Evolutionary conservation across 2,113 vertebrate genomes (phyloP), one percentile per base, ranked within the genome.

Genomic region (Antigone vipio): DNA sequence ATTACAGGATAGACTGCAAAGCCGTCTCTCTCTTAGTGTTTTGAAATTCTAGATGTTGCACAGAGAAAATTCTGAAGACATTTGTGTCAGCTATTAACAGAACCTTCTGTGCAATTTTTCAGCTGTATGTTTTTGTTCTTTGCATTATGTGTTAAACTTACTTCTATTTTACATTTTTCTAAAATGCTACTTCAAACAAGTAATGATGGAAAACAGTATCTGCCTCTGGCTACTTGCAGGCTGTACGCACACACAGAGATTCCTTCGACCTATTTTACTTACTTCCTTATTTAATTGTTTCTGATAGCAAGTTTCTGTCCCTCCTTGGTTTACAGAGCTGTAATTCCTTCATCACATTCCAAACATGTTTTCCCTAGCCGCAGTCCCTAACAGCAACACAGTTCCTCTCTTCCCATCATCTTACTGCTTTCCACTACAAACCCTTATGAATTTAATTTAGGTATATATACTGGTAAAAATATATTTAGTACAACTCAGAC

Each of bases 391-490:
- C 29, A 87, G n/a, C 6, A 42, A 18, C 49, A 64, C 60, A 66
- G 24, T 14, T 88, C 60, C 66, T 55, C 63, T 96, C 67, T 56
- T 80, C 71, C 23, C 68, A 18, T 75, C 81, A 62, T 17, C 35
- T 66, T 29, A 30, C 58, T 87, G 81, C 89, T 76, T 68, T 35
- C 67, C 23, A 26, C 17, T 52, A 75, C 40, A 90, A 72, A 76
- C 4, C 29, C 74, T 47, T 71, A 72, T 44, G 44, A 89, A 95
- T 89, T 93, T 85, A 96, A 97, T 98, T 95, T 95, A 95, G 89
- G 88, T 88, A 67, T 68, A 76, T 72, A 68, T 50, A 59, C 34
- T 59, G 11, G 84, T 11, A 74, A 95, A 94, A 93, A 93, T 91
- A 93, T 91, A 78, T 94, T 97, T 95, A 90, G 49, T 83, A 5